These are phyloP conservation scores for Drosophila watanabei DNA, from an alignment of 1,140 invertebrate genomes.

Conservation along the genomic window DNA sequence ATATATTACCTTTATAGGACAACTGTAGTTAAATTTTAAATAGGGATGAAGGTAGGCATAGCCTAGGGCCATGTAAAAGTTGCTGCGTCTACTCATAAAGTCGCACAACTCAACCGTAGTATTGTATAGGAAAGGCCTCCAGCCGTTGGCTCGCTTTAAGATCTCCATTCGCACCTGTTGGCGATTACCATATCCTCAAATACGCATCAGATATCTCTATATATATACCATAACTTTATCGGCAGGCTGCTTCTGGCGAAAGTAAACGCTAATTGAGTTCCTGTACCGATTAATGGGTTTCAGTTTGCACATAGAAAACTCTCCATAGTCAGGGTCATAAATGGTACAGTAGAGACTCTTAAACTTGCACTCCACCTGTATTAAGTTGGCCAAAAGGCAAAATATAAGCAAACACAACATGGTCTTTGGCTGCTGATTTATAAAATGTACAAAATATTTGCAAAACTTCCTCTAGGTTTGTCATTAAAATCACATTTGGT, in stretches of 20 bases:
- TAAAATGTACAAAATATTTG: neutral
- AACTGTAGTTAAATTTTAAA: neutral
- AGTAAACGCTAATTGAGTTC: neutral
- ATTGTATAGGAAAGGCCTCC: neutral
- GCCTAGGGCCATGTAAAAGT: neutral
- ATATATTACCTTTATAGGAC: neutral
- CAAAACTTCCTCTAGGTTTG: neutral
- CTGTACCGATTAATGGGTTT: neutral
- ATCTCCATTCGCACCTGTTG: neutral
- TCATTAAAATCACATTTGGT: neutral
- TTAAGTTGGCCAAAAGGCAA: neutral
- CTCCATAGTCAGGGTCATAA: neutral
- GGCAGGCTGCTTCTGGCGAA: neutral
- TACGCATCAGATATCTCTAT: neutral
- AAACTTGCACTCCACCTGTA: neutral
- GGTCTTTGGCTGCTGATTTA: neutral
- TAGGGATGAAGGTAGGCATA: neutral
- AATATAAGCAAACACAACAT: neutral
- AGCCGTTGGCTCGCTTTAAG: neutral
- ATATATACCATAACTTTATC: neutral
- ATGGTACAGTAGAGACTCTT: neutral
- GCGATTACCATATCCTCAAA: neutral
- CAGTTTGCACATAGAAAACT: neutral
- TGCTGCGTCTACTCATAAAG: neutral
- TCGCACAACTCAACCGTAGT: neutral